A percentile compares a stretch with the other conserved stretches of the same genome.
Conservation (phyloP, 2,797 vertebrate genomes). For the Lacerta bilineata region DNA sequence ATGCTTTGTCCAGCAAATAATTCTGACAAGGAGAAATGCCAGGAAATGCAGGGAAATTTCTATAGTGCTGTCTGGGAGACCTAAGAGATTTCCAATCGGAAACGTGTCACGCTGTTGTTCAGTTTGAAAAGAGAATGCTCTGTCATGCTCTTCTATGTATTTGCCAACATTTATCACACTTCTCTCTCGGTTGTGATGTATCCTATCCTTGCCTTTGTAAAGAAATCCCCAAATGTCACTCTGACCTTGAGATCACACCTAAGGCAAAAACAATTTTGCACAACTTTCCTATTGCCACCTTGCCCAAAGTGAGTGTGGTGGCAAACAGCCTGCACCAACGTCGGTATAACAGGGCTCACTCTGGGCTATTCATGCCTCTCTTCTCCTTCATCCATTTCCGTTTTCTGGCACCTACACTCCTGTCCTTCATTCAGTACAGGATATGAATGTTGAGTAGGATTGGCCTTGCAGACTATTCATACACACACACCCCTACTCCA, state of each 20-base stretch:
- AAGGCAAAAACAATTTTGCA: not conserved
- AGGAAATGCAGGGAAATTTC: slow-evolving; percentile 28
- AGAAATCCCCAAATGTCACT: not conserved
- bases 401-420: too few species aligned
- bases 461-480: too few species aligned
- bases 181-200: not conserved
- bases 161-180: not conserved
- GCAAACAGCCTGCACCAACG: too few species aligned
- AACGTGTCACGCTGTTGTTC: not conserved
- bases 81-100: slow-evolving; percentile 36
- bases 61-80: slow-evolving; percentile 19
- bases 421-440: too few species aligned
- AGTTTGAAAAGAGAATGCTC: slow-evolving; percentile 17
- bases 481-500: too few species aligned
- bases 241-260: rapidly evolving
- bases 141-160: not conserved
- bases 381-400: too few species aligned
- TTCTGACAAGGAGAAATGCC: slow-evolving; percentile 45
- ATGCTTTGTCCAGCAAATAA: slow-evolving; percentile 31
- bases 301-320: too few species aligned
- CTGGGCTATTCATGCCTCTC: too few species aligned
- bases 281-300: too few species aligned
- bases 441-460: too few species aligned
- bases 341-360: too few species aligned
- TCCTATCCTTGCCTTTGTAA: not conserved